phyloP scores from a whole-genome alignment of 2,113 vertebrate species.

The Muntiacus reevesi region DNA sequence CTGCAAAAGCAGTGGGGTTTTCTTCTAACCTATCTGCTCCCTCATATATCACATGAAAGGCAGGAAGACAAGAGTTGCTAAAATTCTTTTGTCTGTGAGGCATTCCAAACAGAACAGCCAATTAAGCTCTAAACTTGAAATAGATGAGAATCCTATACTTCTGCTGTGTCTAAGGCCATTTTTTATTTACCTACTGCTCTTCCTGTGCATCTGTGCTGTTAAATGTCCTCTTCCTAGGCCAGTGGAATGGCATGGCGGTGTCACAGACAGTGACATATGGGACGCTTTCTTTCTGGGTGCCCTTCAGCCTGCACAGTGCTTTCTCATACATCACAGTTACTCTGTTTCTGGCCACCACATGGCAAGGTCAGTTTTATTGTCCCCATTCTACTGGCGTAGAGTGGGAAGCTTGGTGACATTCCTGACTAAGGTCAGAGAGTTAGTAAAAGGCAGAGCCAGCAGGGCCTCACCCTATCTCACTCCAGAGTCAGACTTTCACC shows the following conservation, averaged over 20 bases:
- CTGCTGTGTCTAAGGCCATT: not conserved
- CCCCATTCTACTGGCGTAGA: not conserved
- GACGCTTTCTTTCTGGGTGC: not conserved
- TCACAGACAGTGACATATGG: not conserved
- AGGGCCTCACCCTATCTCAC: not conserved
- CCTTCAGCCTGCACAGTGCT: not conserved
- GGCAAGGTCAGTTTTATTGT: not conserved
- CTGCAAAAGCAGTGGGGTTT: not conserved
- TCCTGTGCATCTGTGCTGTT: not conserved
- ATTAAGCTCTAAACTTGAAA: not conserved
- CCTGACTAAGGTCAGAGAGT: not conserved
- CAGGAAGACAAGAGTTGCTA: not conserved
- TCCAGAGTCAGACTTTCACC: not conserved
- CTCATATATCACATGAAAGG: constrained; percentile 4
- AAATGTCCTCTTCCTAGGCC: not conserved
- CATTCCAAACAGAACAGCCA: not conserved
- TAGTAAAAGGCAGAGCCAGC: not conserved
- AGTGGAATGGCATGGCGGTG: not conserved
- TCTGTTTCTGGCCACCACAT: not conserved
- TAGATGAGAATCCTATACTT: not conserved
- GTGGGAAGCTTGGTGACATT: not conserved
- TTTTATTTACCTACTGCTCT: not conserved
- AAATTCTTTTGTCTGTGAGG: not conserved
- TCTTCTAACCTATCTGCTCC: not conserved
- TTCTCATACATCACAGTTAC: not conserved